phyloP scores from a whole-genome alignment of 2,113 vertebrate species.

The cattle (Bos taurus) region DNA sequence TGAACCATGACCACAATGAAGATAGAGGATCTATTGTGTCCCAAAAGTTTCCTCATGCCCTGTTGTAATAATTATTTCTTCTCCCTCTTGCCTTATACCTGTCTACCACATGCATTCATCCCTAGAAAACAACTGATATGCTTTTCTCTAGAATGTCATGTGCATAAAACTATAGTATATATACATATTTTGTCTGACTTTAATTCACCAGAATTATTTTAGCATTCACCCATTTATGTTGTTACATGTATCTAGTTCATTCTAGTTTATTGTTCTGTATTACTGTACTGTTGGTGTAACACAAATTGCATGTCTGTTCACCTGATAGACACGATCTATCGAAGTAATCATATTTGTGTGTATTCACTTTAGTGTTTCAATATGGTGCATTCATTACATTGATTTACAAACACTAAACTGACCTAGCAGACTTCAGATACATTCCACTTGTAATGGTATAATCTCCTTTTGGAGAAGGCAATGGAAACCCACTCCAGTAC shows the following conservation, averaged over 20 bases:
- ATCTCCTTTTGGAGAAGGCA: not conserved
- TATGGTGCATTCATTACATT: not conserved
- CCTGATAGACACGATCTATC: not conserved
- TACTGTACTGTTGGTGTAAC: not conserved
- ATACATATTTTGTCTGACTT: not conserved
- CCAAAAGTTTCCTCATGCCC: not conserved
- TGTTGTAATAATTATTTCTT: not conserved
- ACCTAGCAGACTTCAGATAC: not conserved
- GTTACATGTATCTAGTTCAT: not conserved
- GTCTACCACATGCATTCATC: not conserved
- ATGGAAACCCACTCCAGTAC: no score
- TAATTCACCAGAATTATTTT: not conserved
- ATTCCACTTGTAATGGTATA: not conserved
- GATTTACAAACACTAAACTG: not conserved
- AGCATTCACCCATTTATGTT: not conserved
- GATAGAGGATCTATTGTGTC: not conserved
- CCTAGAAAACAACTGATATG: not conserved
- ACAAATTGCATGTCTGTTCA: not conserved
- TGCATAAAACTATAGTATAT: not conserved
- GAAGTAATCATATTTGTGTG: not conserved
- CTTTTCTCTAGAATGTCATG: not conserved
- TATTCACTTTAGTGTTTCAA: not conserved
- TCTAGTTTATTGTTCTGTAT: not conserved
- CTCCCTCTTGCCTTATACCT: not conserved
- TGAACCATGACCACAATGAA: not conserved